Evolutionary conservation across 1,140 invertebrate genomes (phyloP), one percentile per base, ranked within the genome.

Genomic region (Lanistes nyassanus): DNA sequence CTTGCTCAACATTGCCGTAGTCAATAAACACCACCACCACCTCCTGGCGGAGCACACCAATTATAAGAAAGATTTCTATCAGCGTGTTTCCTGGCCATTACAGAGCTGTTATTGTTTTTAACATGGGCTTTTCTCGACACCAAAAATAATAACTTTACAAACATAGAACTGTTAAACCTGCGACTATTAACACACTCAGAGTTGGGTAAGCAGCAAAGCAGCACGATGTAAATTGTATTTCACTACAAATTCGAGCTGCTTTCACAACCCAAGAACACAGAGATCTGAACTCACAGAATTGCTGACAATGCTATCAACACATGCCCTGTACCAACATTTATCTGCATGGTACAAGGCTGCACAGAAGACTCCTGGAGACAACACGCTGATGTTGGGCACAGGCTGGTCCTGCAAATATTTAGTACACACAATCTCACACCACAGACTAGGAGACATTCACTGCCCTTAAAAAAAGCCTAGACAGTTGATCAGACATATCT

Each of bases 1-100:
- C 70, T 21, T 19, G 29, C 34, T 72, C 70, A 9, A 72, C 55
- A 39, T 72, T 72, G 56, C 70, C 70, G 26, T 72, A 72, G 56
- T 72, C 70, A 21, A 72, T 26, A 37, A 72, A 72, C 3, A 34
- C 6, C 4, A 72, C 70, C 4, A 31, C 19, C 6, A 72, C 34
- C 37, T 72, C 55, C 70, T 69, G 39, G 29, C 9, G n/a, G 13
- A 60, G 13, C 23, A 31, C 11, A 60, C 11, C 23, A 60, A 23
- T n/a, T 23, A 60, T 23, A 31, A 60, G 9, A 16, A 3, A 60
- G n/a, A 58, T 21, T 21, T 11, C 9, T 31, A 60, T 9, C 56
- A 26, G 23, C 56, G 7, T 11, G 21, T 26, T 11, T 7, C 7
- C 21, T 23, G 7, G 56, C 21, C n/a, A 16, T 26, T 60, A 60